These are phyloP conservation scores for Drosophila repletoides DNA, from an alignment of 1,140 invertebrate genomes.

Conservation along the genomic window DNA sequence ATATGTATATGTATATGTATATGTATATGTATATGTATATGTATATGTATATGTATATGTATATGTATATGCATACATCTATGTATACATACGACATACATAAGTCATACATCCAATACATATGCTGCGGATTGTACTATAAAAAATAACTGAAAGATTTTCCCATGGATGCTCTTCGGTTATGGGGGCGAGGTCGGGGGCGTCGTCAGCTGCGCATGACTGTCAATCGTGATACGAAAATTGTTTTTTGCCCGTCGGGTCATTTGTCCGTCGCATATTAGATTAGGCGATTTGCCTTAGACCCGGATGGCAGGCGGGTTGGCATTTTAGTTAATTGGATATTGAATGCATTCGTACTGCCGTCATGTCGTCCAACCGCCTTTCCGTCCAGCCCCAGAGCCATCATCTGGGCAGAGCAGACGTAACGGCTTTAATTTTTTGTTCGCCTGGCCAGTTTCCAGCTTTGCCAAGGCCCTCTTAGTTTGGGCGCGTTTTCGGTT, in stretches of 20 bases:
- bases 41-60: background rate
- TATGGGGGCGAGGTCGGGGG: conserved; percentile 17
- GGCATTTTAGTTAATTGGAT: conserved; percentile 50
- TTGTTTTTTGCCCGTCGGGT: conserved; percentile 49
- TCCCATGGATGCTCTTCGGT: background rate
- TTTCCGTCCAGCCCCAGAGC: conserved; percentile 16
- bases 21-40: background rate
- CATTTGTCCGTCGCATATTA: conserved; percentile 48
- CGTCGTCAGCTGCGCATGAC: conserved; percentile 65
- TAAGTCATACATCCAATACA: conserved; percentile 2
- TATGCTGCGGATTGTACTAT: conserved; percentile 27
- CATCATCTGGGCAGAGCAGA: conserved; percentile 20
- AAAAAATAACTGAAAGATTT: conserved; percentile 26
- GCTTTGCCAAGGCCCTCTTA: conserved; percentile 18
- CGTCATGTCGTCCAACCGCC: no score
- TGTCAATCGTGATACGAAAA: conserved; percentile 69
- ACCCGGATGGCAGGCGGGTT: background rate
- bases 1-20: background rate
- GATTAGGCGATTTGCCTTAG: conserved; percentile 38
- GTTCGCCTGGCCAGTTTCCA: conserved; percentile 22
- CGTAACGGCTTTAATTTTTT: conserved; percentile 33
- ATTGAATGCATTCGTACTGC: conserved; percentile 50
- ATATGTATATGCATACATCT: background rate
- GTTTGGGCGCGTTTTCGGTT: conserved; percentile 40
- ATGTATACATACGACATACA: background rate